A percentile compares a stretch with the other conserved stretches of the same genome.
These are phyloP conservation scores for Andrena haemorrhoa DNA, from an alignment of 2,888 invertebrate genomes.

Conservation along the genomic window DNA sequence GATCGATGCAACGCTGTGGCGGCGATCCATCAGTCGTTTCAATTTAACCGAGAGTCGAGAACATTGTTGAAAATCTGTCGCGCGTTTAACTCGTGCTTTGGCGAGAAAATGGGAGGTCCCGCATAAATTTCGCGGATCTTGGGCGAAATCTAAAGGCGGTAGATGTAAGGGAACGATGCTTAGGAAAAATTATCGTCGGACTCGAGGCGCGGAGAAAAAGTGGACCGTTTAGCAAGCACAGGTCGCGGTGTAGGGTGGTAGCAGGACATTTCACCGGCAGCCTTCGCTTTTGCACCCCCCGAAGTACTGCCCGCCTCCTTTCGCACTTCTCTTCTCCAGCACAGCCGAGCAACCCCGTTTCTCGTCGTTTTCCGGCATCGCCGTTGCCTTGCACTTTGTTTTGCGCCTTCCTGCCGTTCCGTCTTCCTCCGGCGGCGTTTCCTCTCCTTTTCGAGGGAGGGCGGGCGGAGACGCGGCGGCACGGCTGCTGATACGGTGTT, in stretches of 20 bases:
- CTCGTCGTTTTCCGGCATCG: constrained; percentile 25
- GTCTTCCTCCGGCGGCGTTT: constrained; percentile 40
- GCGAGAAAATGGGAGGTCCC: too few species aligned
- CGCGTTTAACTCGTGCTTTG: background rate
- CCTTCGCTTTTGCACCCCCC: constrained; percentile 60
- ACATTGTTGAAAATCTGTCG: background rate
- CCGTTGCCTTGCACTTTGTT: constrained; percentile 53
- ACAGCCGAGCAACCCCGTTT: constrained; percentile 17
- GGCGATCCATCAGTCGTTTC: background rate
- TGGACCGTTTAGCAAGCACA: constrained; percentile 34
- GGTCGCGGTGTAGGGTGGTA: constrained; percentile 32
- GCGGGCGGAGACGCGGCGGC: constrained; percentile 8
- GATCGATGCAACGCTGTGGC: background rate
- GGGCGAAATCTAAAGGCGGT: too few species aligned
- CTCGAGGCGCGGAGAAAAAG: constrained; percentile 27
- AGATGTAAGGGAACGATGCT: constrained; percentile 9
- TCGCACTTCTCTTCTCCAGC: constrained; percentile 16
- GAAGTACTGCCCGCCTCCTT: constrained; percentile 26
- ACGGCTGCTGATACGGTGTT: constrained; percentile 57
- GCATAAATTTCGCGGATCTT: too few species aligned
- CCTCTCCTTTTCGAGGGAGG: constrained; percentile 17
- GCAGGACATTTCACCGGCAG: constrained; percentile 64
- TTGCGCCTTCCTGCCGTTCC: constrained; percentile 43
- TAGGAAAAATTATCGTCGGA: constrained; percentile 4
- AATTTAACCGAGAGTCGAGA: background rate